Conservation (phyloP, 2,888 invertebrate species). For the Aplocera efformata region DNA sequence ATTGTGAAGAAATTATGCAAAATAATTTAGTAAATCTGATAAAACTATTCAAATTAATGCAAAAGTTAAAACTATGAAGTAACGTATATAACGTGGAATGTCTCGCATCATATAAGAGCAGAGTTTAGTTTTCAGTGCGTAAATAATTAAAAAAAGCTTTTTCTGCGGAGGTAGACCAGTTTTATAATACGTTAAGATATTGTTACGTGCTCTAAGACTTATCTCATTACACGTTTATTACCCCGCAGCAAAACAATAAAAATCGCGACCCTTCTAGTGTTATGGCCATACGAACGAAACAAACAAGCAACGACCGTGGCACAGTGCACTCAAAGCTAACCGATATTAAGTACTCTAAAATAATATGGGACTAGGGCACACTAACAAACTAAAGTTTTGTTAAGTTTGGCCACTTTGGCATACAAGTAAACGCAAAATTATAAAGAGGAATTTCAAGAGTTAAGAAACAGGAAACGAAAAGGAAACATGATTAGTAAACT, state of each 20-base stretch:
- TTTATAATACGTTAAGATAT: neutral
- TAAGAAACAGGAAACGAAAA: slow-evolving; percentile 21
- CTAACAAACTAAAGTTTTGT: slow-evolving; percentile 37
- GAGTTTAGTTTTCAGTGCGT: slow-evolving; percentile 42
- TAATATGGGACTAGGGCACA: slow-evolving; percentile 48
- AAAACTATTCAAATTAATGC: slow-evolving; percentile 15
- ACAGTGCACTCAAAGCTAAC: slow-evolving; percentile 35
- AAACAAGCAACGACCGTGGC: slow-evolving; percentile 14
- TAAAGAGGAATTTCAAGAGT: slow-evolving; percentile 13
- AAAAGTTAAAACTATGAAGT: slow-evolving; percentile 22
- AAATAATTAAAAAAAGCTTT: neutral
- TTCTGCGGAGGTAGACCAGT: neutral
- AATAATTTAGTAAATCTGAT: slow-evolving; percentile 14
- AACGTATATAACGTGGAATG: slow-evolving; percentile 47
- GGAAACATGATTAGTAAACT: slow-evolving; percentile 40
- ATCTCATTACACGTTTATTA: too few relatives aligned
- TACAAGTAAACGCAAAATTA: slow-evolving; percentile 21
- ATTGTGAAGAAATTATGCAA: slow-evolving; percentile 1
- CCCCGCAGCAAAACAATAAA: slow-evolving; percentile 21
- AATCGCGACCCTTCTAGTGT: slow-evolving; percentile 45
- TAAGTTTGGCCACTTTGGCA: slow-evolving; percentile 39
- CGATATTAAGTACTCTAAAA: slow-evolving; percentile 43
- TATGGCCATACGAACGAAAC: slow-evolving; percentile 28
- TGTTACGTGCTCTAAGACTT: neutral
- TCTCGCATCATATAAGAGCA: slow-evolving; percentile 29